Conservation (phyloP, 2,888 invertebrate genomes). For the Campaea margaritaria region DNA sequence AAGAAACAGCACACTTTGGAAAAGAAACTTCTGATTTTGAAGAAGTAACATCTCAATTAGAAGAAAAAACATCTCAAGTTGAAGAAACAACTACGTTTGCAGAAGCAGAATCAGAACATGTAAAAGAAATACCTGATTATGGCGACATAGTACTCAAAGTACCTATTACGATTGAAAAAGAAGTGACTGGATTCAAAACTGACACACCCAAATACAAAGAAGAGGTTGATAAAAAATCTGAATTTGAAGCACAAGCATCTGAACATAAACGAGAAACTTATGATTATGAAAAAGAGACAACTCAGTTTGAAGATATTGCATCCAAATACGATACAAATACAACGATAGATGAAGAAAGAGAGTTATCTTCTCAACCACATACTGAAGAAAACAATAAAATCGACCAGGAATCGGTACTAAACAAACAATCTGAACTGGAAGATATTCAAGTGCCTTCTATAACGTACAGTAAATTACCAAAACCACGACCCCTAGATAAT, state of each 20-base stretch:
- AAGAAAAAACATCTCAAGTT: not conserved
- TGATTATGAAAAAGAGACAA: not conserved
- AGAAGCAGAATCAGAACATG: slow-evolving; percentile 3
- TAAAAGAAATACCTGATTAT: slow-evolving; percentile 5
- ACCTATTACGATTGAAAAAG: slow-evolving; percentile 1
- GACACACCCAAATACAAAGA: not conserved
- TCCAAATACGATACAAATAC: not conserved
- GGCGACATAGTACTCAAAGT: not conserved
- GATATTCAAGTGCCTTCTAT: slow-evolving; percentile 29
- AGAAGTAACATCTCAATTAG: slow-evolving; percentile 1
- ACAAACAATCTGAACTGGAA: slow-evolving; percentile 18
- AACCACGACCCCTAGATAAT: slow-evolving; percentile 35
- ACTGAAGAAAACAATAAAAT: slow-evolving; percentile 20
- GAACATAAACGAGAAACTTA: not conserved
- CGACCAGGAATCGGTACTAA: slow-evolving; percentile 3
- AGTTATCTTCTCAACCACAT: not conserved
- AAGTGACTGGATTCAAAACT: slow-evolving; percentile 1
- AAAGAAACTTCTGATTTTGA: slow-evolving; percentile 1
- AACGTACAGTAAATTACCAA: slow-evolving; percentile 30
- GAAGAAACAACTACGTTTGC: slow-evolving; percentile 3
- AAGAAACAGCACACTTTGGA: not conserved
- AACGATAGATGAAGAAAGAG: slow-evolving; percentile 7
- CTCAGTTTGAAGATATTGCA: slow-evolving; percentile 1
- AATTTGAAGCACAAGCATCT: slow-evolving; percentile 2
- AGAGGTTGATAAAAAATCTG: slow-evolving; percentile 3